Base-by-base conservation (phyloP, 2,797 vertebrate genomes). In the Tragelaphus oryx region DNA sequence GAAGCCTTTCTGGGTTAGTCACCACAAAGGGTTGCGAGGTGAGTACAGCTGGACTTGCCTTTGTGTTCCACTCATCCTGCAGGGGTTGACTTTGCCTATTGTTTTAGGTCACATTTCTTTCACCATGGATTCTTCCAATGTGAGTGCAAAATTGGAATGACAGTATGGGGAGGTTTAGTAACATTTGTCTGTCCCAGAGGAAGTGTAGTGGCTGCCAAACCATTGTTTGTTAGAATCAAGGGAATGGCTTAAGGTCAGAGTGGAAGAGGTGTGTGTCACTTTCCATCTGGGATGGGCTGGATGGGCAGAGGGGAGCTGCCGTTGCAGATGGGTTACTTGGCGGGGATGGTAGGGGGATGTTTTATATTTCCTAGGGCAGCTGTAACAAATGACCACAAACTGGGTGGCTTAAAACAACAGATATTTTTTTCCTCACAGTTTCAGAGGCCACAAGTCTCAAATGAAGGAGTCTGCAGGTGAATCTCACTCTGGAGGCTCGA, bases 121-220 rank as follows among this genome's bases (percentile, higher is more conserved):
- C 97, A 97, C 48, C 97, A 8, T 7, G 76, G 94, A 95, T 87
- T 88, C 91, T 87, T 89, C 94, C 93, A 89, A 48, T 87, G 13
- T 71, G 96, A 97, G 95, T 54, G 82, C 89, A 59, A 91, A 83
- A 89, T 85, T 60, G 85, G 93, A 89, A 97, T 81, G 96, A 46
- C 85, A 6, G 92, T 71, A 89, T 55, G 74, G 97, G 93, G 92
- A 97, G 91, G 59, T 95, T 94, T 68, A 83, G 96, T 93, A 96
- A 98, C 98, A 98, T 98, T 97, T 97, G 98, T 95, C 96, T 60
- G 88, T 98, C 96, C 97, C 97, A 97, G 85, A 98, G 98, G 98
- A 98, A 98, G 94, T 80, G 50, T n/a, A 71, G 92, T 94, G 95
- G 93, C 97, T 97, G 98, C 97, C 98, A 97, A 81, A 91, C 52